Base-by-base conservation (phyloP, 2,797 vertebrate species). In the Phoeniculus purpureus region DNA sequence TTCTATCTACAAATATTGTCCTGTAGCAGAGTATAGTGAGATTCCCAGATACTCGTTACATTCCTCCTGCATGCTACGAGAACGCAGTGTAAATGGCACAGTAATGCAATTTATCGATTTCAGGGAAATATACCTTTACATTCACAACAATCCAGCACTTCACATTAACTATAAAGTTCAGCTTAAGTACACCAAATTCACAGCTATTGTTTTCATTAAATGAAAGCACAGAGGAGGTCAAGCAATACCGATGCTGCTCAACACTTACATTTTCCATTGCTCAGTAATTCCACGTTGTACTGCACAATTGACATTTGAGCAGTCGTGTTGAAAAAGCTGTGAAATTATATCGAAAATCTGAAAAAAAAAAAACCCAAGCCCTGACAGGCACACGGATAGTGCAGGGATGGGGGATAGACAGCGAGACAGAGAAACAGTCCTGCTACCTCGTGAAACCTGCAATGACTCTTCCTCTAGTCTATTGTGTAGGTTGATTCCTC, bases 331-430 rank as follows among this genome's bases (percentile, higher is more conserved):
- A 67, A 90, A 80, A 87, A 92, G 82, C 76, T 85, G 92, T 66
- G 76, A 93, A 93, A 94, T 79, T 10, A 85, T 95, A 87, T 26
- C 54, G 82, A 80, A 91, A 94, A 89, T 60, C 73, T 73, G 81
- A 72, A 87, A 43, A 48, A 48, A 48, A 48, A 91, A 94, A 80
- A n/a, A n/a, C n/a, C n/a, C 73, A 83, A 82, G 76, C 34, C 90
- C 79, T 90, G 92, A 82, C 84, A 87, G 66, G 87, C 52, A 20
- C 89, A 72, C 55, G 25, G 92, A 56, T 50, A 64, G 81, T 14
- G 37, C 65, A 72, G 26, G 27, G 81, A 82, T 0, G 2, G 58
- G 79, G 85, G 37, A 80, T 1, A 87, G 82, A 47, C 27, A 87
- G 65, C 0, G 2, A 83, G 80, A 50, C 31, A 50, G 60, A 87